These are phyloP conservation scores for Drosophila leonis DNA, from an alignment of 2,888 invertebrate genomes.

Conservation along the genomic window DNA sequence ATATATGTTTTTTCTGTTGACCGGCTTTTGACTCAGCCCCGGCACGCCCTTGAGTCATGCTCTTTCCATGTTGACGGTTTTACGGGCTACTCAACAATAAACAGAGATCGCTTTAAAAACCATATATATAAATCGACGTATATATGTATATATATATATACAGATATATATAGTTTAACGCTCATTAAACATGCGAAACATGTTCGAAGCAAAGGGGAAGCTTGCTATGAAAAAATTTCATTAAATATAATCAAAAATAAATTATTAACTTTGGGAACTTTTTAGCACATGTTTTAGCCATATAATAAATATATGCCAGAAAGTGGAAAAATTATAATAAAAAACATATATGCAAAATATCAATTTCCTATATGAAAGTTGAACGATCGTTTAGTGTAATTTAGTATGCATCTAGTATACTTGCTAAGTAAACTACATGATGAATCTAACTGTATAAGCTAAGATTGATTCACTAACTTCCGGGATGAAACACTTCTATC, in stretches of 20 bases:
- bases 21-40: constrained; percentile 14
- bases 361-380: neutral
- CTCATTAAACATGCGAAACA: constrained; percentile 37
- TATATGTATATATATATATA: neutral
- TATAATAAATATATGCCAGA: neutral
- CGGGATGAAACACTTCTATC: neutral
- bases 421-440: neutral
- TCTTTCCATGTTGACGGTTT: constrained; percentile 3
- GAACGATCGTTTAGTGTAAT: neutral
- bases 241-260: constrained; percentile 29
- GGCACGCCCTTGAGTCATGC: constrained; percentile 44
- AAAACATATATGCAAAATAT: neutral
- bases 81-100: constrained; percentile 9
- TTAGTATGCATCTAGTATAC: neutral
- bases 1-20: neutral
- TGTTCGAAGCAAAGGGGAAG: constrained; percentile 3
- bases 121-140: constrained; percentile 1
- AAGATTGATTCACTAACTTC: neutral
- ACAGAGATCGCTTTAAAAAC: constrained; percentile 12
- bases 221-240: constrained; percentile 31
- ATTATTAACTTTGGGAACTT: constrained; percentile 5
- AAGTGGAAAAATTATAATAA: neutral
- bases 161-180: neutral
- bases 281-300: constrained; percentile 26
- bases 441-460: neutral